phyloP scores from a whole-genome alignment of 2,113 vertebrate species.

The Leucosticte australis region DNA sequence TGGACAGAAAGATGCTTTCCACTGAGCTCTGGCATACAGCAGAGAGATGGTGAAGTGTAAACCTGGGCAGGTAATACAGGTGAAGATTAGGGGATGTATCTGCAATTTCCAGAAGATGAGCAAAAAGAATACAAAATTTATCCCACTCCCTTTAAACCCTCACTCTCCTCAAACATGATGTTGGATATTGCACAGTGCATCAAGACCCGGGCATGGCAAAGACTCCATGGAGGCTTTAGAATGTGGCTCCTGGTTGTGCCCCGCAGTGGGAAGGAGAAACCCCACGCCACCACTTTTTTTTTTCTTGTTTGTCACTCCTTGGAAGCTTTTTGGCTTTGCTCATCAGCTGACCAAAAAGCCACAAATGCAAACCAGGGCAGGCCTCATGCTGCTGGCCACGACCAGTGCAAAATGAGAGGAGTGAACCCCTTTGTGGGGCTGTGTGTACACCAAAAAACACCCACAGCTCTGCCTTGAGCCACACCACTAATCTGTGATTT shows the following conservation, averaged over 20 bases:
- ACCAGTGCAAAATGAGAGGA: background rate
- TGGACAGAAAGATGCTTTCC: background rate
- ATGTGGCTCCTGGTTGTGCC: background rate
- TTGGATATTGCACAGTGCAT: background rate
- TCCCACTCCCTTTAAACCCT: background rate
- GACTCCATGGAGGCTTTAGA: background rate
- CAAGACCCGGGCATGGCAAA: background rate
- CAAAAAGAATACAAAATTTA: background rate
- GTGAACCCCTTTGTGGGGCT: rapidly evolving
- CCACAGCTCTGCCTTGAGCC: background rate
- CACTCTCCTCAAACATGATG: rapidly evolving
- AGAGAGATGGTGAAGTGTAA: background rate
- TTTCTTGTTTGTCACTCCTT: background rate
- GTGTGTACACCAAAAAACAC: background rate
- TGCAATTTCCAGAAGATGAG: background rate
- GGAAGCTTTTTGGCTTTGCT: background rate
- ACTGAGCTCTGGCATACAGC: background rate
- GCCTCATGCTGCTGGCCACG: rapidly evolving
- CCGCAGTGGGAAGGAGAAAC: background rate
- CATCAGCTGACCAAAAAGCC: background rate
- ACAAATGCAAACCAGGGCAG: background rate
- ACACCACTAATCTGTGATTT: background rate
- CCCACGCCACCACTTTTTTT: background rate
- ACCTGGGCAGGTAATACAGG: background rate
- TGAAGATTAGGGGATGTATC: background rate